These are phyloP conservation scores for Chaunax sp. DNA, from an alignment of 2,797 vertebrate genomes.

Conservation along the genomic window DNA sequence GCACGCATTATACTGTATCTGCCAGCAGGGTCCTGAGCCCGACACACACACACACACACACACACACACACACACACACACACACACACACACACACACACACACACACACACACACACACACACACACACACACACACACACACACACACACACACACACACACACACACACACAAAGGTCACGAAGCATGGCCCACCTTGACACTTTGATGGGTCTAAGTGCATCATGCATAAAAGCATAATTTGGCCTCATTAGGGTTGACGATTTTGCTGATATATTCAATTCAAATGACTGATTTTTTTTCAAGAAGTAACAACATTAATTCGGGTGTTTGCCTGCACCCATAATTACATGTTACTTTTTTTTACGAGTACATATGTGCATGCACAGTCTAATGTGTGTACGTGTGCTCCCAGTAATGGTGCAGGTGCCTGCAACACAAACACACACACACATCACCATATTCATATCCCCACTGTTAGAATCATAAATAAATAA, in stretches of 20 bases:
- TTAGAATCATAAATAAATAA: constrained; percentile 58
- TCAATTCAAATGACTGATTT: background rate
- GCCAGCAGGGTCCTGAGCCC: constrained; percentile 87
- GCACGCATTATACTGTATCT: constrained; percentile 92
- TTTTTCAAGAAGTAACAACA: background rate
- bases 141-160: constrained; percentile 71
- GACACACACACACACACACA: constrained; percentile 76
- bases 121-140: constrained; percentile 55
- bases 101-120: constrained; percentile 56
- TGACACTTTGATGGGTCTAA: constrained; percentile 62
- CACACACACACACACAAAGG: constrained; percentile 66
- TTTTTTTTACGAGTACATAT: constrained; percentile 18
- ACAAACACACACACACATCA: constrained; percentile 36
- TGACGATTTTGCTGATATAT: constrained; percentile 29
- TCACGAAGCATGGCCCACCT: constrained; percentile 41
- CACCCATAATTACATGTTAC: constrained; percentile 1
- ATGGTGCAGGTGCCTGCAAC: constrained; percentile 26
- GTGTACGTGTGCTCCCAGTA: constrained; percentile 27
- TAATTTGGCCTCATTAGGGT: constrained; percentile 38
- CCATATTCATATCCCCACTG: constrained; percentile 62
- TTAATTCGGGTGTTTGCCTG: background rate
- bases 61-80: constrained; percentile 55
- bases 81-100: constrained; percentile 55
- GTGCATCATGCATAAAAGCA: constrained; percentile 33
- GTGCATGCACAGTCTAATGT: constrained; percentile 3